A percentile compares a stretch with the other conserved stretches of the same genome.
phyloP scores from a whole-genome alignment of 2,113 vertebrate species.

The human (Homo sapiens) region DNA sequence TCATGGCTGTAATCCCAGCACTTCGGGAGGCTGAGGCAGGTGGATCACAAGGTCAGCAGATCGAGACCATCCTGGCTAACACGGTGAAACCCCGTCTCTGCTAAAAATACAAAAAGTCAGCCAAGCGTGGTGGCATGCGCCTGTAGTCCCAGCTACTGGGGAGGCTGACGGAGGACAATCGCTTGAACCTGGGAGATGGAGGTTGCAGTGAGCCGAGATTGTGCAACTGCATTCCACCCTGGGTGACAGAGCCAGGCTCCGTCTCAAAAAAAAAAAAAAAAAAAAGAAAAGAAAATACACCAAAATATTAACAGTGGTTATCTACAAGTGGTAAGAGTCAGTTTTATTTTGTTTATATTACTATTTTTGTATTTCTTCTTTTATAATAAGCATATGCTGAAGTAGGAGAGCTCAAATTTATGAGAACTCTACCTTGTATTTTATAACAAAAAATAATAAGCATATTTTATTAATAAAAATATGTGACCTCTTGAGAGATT shows the following conservation, averaged over 20 bases:
- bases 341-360: background rate
- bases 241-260: background rate
- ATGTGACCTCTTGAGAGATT: background rate
- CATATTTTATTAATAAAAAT: constrained; percentile 25
- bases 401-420: background rate
- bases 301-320: constrained; percentile 40
- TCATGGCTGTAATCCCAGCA: no score
- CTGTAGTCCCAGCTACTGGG: no score
- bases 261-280: background rate
- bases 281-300: background rate
- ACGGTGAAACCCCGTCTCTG: no score
- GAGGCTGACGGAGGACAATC: no score
- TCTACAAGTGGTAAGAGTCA: background rate
- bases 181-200: no score
- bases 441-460: background rate
- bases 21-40: no score
- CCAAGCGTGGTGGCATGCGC: no score
- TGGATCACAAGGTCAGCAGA: no score
- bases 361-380: background rate
- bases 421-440: constrained; percentile 27
- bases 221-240: background rate
- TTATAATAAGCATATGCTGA: background rate
- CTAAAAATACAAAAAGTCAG: no score
- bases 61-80: no score
- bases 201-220: no score